Evolutionary conservation across 1,140 invertebrate species (phyloP), one percentile per base, ranked within the genome.

Genomic region (Lordiphosa stackelbergi): DNA sequence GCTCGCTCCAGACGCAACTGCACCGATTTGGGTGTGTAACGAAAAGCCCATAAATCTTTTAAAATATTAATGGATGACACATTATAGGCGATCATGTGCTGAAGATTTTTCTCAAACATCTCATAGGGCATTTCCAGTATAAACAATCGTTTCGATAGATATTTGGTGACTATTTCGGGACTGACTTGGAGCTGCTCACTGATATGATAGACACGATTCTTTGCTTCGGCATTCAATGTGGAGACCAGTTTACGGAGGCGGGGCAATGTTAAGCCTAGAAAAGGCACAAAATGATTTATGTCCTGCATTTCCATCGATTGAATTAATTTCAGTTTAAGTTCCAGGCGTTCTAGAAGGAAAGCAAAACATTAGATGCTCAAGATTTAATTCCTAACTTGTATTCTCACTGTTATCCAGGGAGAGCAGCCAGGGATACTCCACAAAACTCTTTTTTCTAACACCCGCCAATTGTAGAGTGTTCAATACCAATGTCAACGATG

Each of bases 11-110:
- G 54, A 3, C 90, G 79, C 34, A 86, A 6, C 54, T 81, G 61
- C 11, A 90, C 88, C 0, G 71, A 70, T 11, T 86, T 61, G 4
- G 84, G 58, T 13, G 72, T 88, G 63, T 90, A 90, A 8, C 85
- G 86, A 49, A 91, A 89, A 5, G 89, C 87, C 89, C 89, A 90
- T 3, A 89, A 74, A 73, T 91, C 90, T 46, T 86, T 89, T 8
- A 88, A 61, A 40, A 91, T 87, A 48, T 89, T 88, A 28, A 88
- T 72, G 10, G 83, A 62, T 11, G 79, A 69, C 11, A 90, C 85
- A 55, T 88, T 85, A 57, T 88, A 87, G 19, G 87, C 83, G 63
- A 86, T 65, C 83, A 87, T 86, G 19, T 84, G 68, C 8, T 85
- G 38, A 2, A 88, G 52, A 43, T 86, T 88, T 38, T 73, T 70